Evolutionary conservation across 2,113 vertebrate genomes (phyloP), one percentile per base, ranked within the genome.

Genomic region (Platycercus adscitus): DNA sequence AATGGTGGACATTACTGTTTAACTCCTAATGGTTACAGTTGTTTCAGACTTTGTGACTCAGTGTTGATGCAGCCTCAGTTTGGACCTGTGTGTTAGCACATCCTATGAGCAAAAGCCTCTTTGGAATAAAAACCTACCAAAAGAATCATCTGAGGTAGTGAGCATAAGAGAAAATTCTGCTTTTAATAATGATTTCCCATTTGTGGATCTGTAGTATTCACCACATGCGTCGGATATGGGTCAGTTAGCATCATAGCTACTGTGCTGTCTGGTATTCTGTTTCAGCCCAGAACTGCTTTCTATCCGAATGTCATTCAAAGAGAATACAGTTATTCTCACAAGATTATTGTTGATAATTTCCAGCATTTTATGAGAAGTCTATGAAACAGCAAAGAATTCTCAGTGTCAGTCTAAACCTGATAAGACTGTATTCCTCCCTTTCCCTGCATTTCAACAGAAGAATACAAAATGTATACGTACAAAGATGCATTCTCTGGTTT

Each of bases 141-240:
- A 71, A 85, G 28, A 58, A 31, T 61, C 69, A 66, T 41, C 61
- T 76, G 61, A 91, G 43, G 26, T 8, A 76, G 31, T 37, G 17
- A 92, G 12, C 18, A 2, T 17, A 33, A 49, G 41, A 89, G 64
- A 83, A 80, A 83, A 66, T 26, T 43, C 60, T 58, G 23, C 29
- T 86, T 77, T 86, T 64, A 53, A 29, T 70, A 37, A 47, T 29
- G 19, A 47, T 60, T 78, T 63, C 13, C 19, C 8, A 4, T 72
- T 82, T 92, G n/a, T 82, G 20, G 26, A 72, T 75, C 21, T 49
- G 1, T 44, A 1, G 0, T 58, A 9, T 37, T 93, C 14, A 39
- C 18, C 1, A 0, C 13, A 4, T 33, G 8, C 2, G 0, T 81
- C 65, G 75, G 35, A 8, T 79, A 33, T 8, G 29, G 21, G 5